Base-by-base conservation (phyloP, 2,888 invertebrate genomes). In the Spodoptera exigua region DNA sequence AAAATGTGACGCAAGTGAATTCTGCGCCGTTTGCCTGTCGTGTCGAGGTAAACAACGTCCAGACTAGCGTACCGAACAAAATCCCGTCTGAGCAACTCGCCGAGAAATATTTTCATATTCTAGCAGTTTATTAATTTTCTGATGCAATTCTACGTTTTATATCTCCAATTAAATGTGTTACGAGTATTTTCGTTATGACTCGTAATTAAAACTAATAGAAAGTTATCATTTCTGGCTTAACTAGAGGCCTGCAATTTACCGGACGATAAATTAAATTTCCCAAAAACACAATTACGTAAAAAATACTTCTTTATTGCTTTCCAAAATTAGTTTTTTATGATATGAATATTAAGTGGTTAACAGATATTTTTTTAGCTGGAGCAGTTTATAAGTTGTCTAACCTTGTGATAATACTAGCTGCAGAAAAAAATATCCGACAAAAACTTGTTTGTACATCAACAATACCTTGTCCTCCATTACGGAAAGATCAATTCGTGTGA, bases 401-500 rank as follows among this genome's bases (percentile, higher is more conserved):
- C 35, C 27, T 18, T 39, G 57, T 21, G 4, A 18, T 39, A 35
- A 41, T 46, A 13, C 3, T 17, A 51, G 12, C 16, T 40, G 40
- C 27, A 41, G 27, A 32, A 18, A 53, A 48, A 45, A 17, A 36
- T 39, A 16, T 49, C 39, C 17, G n/a, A 52, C 52, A 53, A 61
- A 56, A 55, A 39, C 35, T 39, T 43, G 35, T 74, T 60, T 58
- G 45, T 48, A 44, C 52, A 58, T 64, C 37, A 54, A 71, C 57
- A 58, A 55, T 56, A 49, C 32, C 41, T 39, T 54, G 72, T 62
- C 49, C 41, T 52, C 32, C 16, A 21, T 16, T 57, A 40, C 68
- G 48, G 46, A 72, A 69, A 65, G 51, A 65, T 65, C 73, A 63
- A 64, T 67, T 70, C 45, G 73, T 61, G 64, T 51, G 78, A 85